Evolutionary conservation across 2,797 vertebrate species (phyloP), one percentile per base, ranked within the genome.

Genomic region (Capromys pilorides): DNA sequence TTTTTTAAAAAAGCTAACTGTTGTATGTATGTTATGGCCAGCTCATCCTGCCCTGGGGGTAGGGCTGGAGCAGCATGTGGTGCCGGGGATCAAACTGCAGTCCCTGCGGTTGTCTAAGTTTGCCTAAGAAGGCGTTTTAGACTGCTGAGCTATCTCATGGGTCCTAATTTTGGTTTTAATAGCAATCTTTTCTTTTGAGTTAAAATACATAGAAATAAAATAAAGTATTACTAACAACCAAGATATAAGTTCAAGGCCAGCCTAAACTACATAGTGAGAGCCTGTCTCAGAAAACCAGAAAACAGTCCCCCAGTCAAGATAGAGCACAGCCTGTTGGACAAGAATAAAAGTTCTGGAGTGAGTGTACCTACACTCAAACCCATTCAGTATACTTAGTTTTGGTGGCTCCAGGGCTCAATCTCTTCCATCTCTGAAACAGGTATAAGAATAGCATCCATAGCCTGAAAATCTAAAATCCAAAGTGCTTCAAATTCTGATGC

Each of bases 111-210:
- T 45, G 45, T 8, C 45, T 45, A 45, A 45, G 45, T 8, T 45
- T 45, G 45, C 45, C 45, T 45, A 45, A 45, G 45, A 4, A 45
- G 45, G 45, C 8, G 45, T 8, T 45, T 45, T 45, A 45, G 45
- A 45, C 8, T 8, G 8, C 45, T 45, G 45, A 45, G 45, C 45
- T 45, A 4, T 45, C 45, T 45, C 8, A 8, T 8, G 4, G 45
- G 45, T 45, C 45, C 45, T 8, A 45, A 28, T n/a, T 81, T 81
- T 90, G 28, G 28, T 51, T 78, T 51, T 78, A 83, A 90, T 81
- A 88, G 73, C 36, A 90, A 69, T 82, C 88, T 39, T 90, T 87
- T 22, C 21, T 83, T 83, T 66, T 88, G 24, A 75, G 61, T 67
- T 85, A 41, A 90, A 94, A 88, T 16, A 64, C 88, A 93, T 18